These are phyloP conservation scores for Nibea coibor DNA, from an alignment of 2,113 vertebrate genomes.

Conservation along the genomic window DNA sequence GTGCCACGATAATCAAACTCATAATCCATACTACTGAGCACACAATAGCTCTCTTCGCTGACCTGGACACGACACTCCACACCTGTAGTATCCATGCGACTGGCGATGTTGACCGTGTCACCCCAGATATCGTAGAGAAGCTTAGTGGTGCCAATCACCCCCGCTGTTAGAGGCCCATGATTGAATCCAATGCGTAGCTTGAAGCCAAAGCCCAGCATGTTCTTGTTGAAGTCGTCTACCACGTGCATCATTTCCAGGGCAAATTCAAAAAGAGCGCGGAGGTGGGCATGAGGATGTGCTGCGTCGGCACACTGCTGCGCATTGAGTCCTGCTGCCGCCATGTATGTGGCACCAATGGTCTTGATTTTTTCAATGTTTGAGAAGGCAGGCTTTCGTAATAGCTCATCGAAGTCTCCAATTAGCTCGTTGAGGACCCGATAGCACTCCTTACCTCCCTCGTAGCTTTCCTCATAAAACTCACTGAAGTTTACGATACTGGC, in stretches of 20 bases:
- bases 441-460: conserved; percentile 97
- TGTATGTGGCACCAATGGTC: conserved; percentile 98
- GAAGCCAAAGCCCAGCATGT: conserved; percentile 99
- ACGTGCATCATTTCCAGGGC: conserved; percentile 98
- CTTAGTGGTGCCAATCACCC: conserved; percentile 98
- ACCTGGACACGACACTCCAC: conserved; percentile 98
- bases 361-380: conserved; percentile 97
- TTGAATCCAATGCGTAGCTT: conserved; percentile 97
- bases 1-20: conserved; percentile 98
- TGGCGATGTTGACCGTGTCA: conserved; percentile 98
- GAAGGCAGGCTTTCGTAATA: conserved; percentile 89
- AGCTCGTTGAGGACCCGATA: conserved; percentile 97
- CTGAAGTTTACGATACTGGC: conserved; percentile 99
- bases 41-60: conserved; percentile 96
- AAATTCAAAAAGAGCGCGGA: conserved; percentile 96
- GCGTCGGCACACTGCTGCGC: conserved; percentile 90
- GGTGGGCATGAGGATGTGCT: conserved; percentile 89
- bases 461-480: conserved; percentile 99
- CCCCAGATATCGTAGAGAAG: conserved; percentile 98
- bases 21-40: conserved; percentile 94
- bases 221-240: conserved; percentile 99
- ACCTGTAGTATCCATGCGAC: conserved; percentile 98
- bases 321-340: conserved; percentile 95
- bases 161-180: conserved; percentile 95
- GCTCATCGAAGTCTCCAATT: conserved; percentile 97